phyloP scores from a whole-genome alignment of 1,140 invertebrate genomes.

The Pogonomyrmex californicus region DNA sequence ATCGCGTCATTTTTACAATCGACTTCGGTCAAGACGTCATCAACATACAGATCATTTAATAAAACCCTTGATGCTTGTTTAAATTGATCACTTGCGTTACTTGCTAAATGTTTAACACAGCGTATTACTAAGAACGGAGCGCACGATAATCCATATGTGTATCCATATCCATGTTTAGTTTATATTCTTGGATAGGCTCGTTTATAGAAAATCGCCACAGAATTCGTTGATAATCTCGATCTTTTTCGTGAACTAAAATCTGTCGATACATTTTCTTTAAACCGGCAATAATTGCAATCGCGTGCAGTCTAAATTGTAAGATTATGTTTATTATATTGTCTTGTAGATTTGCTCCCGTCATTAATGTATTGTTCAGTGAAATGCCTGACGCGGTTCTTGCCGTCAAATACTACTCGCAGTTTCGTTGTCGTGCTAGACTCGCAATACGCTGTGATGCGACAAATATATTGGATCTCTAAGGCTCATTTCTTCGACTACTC shows the following conservation, averaged over 20 bases:
- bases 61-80: too few species aligned
- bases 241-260: background rate
- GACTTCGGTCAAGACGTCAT: too few species aligned
- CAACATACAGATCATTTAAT: too few species aligned
- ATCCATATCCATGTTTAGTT: constrained; percentile 74
- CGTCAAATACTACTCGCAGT: constrained; percentile 27
- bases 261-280: constrained; percentile 40
- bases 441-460: background rate
- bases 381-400: background rate
- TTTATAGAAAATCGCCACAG: background rate
- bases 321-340: constrained; percentile 53
- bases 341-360: constrained; percentile 6
- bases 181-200: constrained; percentile 70
- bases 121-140: constrained; percentile 74
- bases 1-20: too few species aligned
- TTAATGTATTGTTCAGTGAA: background rate
- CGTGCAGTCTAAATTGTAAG: constrained; percentile 38
- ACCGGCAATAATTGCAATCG: constrained; percentile 24
- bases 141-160: constrained; percentile 80
- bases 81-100: too few species aligned
- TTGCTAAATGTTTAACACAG: constrained; percentile 16
- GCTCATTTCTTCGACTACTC: background rate
- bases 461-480: background rate
- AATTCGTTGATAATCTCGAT: background rate
- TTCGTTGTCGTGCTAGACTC: constrained; percentile 7